Percentiles rank a stretch among this genome's conserved stretches.
Evolutionary conservation across 2,113 vertebrate species (phyloP).

Genomic region (Paramormyrops kingsleyae): DNA sequence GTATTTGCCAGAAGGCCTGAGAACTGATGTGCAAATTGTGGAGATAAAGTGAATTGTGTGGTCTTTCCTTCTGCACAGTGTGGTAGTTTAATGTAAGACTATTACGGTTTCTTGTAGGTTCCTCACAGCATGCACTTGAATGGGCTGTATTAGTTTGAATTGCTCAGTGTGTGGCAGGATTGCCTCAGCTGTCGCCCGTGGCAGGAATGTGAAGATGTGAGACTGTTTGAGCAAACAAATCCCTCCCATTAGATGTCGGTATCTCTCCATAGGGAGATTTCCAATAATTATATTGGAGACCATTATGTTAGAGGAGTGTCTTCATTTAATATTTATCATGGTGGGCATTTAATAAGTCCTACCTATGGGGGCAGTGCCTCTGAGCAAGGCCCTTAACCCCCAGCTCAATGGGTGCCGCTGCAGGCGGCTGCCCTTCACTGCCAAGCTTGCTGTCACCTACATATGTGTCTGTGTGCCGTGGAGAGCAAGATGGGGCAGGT

Average conservation of each 20-base stretch:
- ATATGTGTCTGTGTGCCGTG: neutral
- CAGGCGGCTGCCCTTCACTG: neutral
- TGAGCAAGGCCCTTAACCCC: neutral
- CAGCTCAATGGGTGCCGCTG: neutral
- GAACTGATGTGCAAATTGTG: constrained; percentile 6
- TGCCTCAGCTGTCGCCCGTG: neutral
- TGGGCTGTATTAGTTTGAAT: neutral
- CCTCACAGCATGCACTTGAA: neutral
- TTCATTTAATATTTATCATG: neutral
- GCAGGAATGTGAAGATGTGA: neutral
- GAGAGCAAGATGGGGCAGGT: neutral
- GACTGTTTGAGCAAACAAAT: neutral
- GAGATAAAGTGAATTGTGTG: neutral
- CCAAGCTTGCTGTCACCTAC: neutral
- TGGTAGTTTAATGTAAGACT: neutral
- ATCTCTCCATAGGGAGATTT: neutral
- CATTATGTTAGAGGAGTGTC: neutral
- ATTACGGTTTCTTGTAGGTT: neutral
- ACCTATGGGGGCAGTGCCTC: neutral
- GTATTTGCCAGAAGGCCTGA: neutral
- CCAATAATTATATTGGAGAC: neutral
- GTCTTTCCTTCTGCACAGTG: neutral
- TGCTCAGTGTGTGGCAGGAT: neutral
- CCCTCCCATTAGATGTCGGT: neutral
- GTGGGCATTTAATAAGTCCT: neutral